Percentiles rank a stretch among this genome's conserved stretches.
These are phyloP conservation scores for Charanyca ferruginea DNA, from an alignment of 2,888 invertebrate species.

Conservation along the genomic window DNA sequence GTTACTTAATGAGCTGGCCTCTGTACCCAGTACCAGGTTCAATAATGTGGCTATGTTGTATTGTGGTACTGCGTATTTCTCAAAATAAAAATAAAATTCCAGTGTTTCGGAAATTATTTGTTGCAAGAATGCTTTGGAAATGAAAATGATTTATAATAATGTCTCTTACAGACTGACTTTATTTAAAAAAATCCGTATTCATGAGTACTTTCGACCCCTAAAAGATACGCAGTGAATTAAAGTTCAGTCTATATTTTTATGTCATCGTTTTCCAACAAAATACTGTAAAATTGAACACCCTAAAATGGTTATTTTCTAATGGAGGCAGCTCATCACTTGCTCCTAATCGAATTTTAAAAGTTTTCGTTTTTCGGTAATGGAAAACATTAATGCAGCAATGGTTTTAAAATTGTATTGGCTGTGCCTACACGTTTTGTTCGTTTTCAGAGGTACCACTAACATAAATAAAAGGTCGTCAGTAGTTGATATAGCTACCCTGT, in stretches of 20 bases:
- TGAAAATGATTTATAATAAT: background rate
- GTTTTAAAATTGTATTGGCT: background rate
- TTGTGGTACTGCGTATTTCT: background rate
- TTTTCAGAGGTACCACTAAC: no score
- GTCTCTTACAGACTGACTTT: background rate
- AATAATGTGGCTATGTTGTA: no score
- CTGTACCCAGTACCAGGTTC: background rate
- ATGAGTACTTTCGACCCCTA: background rate
- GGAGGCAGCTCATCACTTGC: background rate
- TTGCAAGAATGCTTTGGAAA: background rate
- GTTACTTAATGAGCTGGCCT: no score
- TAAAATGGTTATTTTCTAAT: background rate
- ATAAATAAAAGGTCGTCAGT: no score
- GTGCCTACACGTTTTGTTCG: background rate
- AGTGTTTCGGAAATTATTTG: background rate
- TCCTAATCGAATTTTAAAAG: conserved; percentile 22
- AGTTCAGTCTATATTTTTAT: background rate
- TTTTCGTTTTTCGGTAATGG: conserved; percentile 2
- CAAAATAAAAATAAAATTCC: background rate
- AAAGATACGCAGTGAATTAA: background rate
- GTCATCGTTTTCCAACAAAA: background rate
- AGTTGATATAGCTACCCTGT: background rate
- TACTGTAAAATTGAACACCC: background rate
- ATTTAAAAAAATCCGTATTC: no score
- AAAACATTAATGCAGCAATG: background rate